phyloP scores from a whole-genome alignment of 2,113 vertebrate species.

The Rhizomys pruinosus region DNA sequence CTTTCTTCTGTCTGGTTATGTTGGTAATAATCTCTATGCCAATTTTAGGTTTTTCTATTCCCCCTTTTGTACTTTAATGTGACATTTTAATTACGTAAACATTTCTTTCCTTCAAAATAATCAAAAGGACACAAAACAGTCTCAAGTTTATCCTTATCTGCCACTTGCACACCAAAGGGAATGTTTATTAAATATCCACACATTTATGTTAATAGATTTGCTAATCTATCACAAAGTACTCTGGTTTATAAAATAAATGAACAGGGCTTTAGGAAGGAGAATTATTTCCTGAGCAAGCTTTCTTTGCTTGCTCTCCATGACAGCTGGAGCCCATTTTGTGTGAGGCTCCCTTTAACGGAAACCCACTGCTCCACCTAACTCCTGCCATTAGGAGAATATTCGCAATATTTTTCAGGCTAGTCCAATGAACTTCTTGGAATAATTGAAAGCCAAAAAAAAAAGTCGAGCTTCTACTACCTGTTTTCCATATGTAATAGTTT shows the following conservation, averaged over 20 bases:
- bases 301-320: slow-evolving; percentile 54
- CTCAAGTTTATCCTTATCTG: background rate
- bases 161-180: background rate
- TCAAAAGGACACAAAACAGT: slow-evolving; percentile 6
- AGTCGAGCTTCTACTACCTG: background rate
- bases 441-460: background rate
- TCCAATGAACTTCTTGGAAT: background rate
- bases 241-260: slow-evolving; percentile 13
- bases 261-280: background rate
- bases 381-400: background rate
- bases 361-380: background rate
- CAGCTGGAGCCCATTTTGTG: slow-evolving; percentile 72
- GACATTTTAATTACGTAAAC: slow-evolving; percentile 25
- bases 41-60: slow-evolving; percentile 7
- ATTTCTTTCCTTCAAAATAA: slow-evolving; percentile 33
- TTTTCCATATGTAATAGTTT: background rate
- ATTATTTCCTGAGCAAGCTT: background rate
- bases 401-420: background rate
- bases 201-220: background rate
- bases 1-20: slow-evolving; percentile 37
- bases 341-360: slow-evolving; percentile 70
- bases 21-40: slow-evolving; percentile 13
- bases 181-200: background rate
- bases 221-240: background rate
- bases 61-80: background rate